Evolutionary conservation across 2,113 vertebrate species (phyloP).

Genomic region (Gymnogyps californianus): DNA sequence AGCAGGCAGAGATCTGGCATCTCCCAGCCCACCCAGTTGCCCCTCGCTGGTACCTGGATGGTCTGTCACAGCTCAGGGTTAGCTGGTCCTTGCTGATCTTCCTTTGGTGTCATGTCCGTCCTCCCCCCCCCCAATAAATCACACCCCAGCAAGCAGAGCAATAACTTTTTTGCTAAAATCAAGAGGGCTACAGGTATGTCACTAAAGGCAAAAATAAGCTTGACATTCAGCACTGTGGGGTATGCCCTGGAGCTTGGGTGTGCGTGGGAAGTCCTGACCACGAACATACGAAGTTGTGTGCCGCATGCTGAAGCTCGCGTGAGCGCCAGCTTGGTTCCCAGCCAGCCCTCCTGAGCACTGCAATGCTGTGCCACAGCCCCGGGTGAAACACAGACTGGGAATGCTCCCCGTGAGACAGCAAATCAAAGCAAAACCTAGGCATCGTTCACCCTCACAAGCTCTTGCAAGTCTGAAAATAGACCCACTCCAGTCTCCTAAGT

Average conservation of each 20-base stretch:
- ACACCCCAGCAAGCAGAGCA: neutral
- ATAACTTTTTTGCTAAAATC: neutral
- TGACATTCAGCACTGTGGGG: neutral
- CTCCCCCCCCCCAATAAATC: neutral
- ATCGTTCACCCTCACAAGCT: neutral
- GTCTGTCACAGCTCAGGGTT: neutral
- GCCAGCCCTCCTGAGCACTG: neutral
- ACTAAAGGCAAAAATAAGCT: neutral
- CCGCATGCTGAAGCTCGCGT: neutral
- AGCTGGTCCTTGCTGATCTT: neutral
- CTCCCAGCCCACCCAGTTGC: neutral
- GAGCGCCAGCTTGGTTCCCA: neutral
- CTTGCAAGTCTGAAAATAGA: slow-evolving; percentile 25
- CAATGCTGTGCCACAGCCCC: neutral
- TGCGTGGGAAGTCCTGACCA: neutral
- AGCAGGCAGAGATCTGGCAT: neutral
- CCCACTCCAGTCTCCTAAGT: neutral
- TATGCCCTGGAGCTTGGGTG: neutral
- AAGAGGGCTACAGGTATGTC: neutral
- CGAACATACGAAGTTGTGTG: fast-evolving
- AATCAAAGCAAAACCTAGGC: neutral
- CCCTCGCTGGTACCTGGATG: neutral
- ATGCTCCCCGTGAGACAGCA: neutral
- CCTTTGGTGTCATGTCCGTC: neutral
- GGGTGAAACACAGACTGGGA: neutral